Percentiles rank a stretch among this genome's conserved stretches.
phyloP scores from a whole-genome alignment of 2,113 vertebrate species.

The Epinephelus lanceolatus region DNA sequence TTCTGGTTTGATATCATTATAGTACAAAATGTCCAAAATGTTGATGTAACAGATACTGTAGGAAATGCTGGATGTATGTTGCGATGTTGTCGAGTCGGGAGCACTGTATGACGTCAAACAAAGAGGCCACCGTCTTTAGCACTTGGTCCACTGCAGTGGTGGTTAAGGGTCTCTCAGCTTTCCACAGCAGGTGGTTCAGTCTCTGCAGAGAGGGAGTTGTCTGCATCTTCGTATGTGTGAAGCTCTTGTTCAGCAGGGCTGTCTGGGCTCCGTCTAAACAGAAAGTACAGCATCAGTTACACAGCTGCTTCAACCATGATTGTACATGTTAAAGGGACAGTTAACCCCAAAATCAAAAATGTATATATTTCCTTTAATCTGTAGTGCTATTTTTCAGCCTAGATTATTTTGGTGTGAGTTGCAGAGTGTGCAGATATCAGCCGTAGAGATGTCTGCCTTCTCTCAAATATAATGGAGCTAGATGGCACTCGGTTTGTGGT shows the following conservation, averaged over 20 bases:
- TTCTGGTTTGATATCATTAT: slow-evolving; percentile 56
- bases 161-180: slow-evolving; percentile 76
- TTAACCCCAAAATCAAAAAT: too few species aligned
- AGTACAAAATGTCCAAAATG: slow-evolving; percentile 73
- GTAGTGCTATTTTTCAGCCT: too few species aligned
- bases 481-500: too few species aligned
- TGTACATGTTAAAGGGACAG: not conserved
- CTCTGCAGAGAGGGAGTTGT: slow-evolving; percentile 70
- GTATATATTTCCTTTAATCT: too few species aligned
- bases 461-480: too few species aligned
- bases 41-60: slow-evolving; percentile 56
- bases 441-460: too few species aligned
- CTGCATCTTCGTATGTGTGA: slow-evolving; percentile 67
- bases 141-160: slow-evolving; percentile 71
- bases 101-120: slow-evolving; percentile 50
- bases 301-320: not conserved
- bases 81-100: slow-evolving; percentile 26
- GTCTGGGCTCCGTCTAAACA: slow-evolving; percentile 71
- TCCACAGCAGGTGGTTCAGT: slow-evolving; percentile 69
- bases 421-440: too few species aligned
- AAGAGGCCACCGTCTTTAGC: slow-evolving; percentile 71
- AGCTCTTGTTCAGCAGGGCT: slow-evolving; percentile 73
- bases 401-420: too few species aligned
- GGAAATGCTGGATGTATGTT: slow-evolving; percentile 53
- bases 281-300: not conserved